phyloP scores from a whole-genome alignment of 2,888 invertebrate species.

The Dolichomitus sp. region DNA sequence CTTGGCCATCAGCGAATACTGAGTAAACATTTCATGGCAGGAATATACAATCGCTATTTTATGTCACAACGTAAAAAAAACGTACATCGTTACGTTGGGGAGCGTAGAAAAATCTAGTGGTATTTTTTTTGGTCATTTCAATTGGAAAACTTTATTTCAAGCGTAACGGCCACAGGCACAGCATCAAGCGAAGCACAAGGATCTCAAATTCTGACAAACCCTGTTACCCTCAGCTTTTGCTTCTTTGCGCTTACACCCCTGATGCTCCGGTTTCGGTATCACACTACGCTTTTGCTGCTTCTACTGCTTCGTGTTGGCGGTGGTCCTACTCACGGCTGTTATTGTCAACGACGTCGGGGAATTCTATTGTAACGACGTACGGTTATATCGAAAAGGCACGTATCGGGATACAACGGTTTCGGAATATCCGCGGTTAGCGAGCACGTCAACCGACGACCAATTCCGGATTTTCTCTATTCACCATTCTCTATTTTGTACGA shows the following conservation, averaged over 20 bases:
- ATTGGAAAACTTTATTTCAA: slow-evolving; percentile 3
- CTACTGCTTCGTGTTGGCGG: not conserved
- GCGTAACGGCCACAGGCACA: not conserved
- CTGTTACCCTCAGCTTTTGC: not conserved
- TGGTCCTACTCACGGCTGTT: not conserved
- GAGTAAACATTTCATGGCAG: slow-evolving; percentile 1
- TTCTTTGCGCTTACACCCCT: not conserved
- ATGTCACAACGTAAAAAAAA: not conserved
- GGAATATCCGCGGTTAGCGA: slow-evolving; percentile 6
- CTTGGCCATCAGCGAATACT: not conserved
- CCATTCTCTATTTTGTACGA: not conserved
- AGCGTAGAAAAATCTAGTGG: not conserved
- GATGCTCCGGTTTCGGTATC: slow-evolving; percentile 34
- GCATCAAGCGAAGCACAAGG: not conserved
- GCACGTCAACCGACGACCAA: slow-evolving; percentile 51
- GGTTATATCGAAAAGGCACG: slow-evolving; percentile 23
- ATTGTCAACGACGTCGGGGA: not conserved
- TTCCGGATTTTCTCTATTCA: slow-evolving; percentile 29
- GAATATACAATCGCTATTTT: not conserved
- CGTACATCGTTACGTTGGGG: not conserved
- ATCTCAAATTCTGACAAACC: slow-evolving; percentile 11
- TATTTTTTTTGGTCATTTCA: not conserved
- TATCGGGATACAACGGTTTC: slow-evolving; percentile 47
- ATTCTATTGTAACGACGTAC: slow-evolving; percentile 28
- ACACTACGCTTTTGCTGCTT: slow-evolving; percentile 1